Conservation (phyloP, 2,797 vertebrate genomes). For the Gymnocypris eckloni region DNA sequence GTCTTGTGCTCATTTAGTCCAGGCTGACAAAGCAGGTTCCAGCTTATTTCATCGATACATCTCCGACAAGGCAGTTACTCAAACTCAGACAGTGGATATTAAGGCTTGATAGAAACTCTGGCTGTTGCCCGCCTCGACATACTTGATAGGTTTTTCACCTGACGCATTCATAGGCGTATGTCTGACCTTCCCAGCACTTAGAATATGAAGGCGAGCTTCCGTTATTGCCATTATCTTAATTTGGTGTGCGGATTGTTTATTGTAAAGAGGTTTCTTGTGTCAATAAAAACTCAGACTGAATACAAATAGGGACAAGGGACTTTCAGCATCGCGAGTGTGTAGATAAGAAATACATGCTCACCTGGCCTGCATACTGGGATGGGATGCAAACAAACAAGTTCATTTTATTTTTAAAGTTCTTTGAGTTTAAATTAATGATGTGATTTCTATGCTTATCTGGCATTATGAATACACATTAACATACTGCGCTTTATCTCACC, state of each 20-base stretch:
- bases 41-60: slow-evolving; percentile 80
- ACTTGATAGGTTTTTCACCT: slow-evolving; percentile 62
- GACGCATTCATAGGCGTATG: slow-evolving; percentile 70
- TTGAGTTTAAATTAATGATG: neutral
- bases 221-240: slow-evolving; percentile 82
- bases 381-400: neutral
- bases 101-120: slow-evolving; percentile 79
- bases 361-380: slow-evolving; percentile 28
- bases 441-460: neutral
- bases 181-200: slow-evolving; percentile 83
- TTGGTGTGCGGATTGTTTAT: slow-evolving; percentile 78
- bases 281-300: slow-evolving; percentile 67
- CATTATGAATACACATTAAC: slow-evolving; percentile 6
- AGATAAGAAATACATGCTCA: slow-evolving; percentile 23
- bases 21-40: slow-evolving; percentile 79
- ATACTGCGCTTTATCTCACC: neutral
- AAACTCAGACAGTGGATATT: slow-evolving; percentile 79
- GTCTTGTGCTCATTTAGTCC: slow-evolving; percentile 79
- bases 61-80: slow-evolving; percentile 81
- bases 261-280: slow-evolving; percentile 68
- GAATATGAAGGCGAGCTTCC: slow-evolving; percentile 75
- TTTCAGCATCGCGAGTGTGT: slow-evolving; percentile 51
- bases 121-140: slow-evolving; percentile 54
- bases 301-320: slow-evolving; percentile 68
- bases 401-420: neutral